Conservation (phyloP, 35 echinoderm and acorn worm genomes). For the Chiridota heheva region DNA sequence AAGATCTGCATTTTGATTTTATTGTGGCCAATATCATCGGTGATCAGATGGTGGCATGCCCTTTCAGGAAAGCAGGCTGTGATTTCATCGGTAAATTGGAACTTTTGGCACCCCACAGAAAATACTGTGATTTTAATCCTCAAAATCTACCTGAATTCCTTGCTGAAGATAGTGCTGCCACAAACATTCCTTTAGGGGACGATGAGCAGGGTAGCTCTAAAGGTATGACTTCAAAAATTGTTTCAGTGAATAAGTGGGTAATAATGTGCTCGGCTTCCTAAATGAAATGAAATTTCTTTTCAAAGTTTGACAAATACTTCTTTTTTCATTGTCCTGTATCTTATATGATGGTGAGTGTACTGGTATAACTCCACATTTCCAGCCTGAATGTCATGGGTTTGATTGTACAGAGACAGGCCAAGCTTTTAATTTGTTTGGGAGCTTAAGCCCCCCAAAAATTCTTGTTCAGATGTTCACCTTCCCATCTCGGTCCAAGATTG, state of each 20-base stretch:
- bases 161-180: slow-evolving; percentile 9
- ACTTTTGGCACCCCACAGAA: slow-evolving; percentile 48
- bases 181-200: neutral
- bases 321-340: too few species aligned
- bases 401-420: too few species aligned
- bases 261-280: too few species aligned
- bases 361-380: too few species aligned
- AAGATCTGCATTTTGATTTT: slow-evolving; percentile 77
- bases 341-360: too few species aligned
- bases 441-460: too few species aligned
- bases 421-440: too few species aligned
- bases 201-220: neutral
- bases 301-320: neutral
- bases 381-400: too few species aligned
- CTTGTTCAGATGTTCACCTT: too few species aligned
- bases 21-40: slow-evolving; percentile 87
- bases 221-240: slow-evolving; percentile 2
- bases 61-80: slow-evolving; percentile 62
- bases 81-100: slow-evolving; percentile 68
- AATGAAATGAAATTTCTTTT: neutral
- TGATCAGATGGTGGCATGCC: slow-evolving; percentile 86
- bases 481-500: too few species aligned
- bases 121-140: slow-evolving; percentile 80
- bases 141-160: slow-evolving; percentile 69
- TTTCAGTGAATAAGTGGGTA: too few species aligned